Evolutionary conservation across 2,797 vertebrate species (phyloP), one percentile per base, ranked within the genome.

Genomic region (Microctenopoma steveboyesi): DNA sequence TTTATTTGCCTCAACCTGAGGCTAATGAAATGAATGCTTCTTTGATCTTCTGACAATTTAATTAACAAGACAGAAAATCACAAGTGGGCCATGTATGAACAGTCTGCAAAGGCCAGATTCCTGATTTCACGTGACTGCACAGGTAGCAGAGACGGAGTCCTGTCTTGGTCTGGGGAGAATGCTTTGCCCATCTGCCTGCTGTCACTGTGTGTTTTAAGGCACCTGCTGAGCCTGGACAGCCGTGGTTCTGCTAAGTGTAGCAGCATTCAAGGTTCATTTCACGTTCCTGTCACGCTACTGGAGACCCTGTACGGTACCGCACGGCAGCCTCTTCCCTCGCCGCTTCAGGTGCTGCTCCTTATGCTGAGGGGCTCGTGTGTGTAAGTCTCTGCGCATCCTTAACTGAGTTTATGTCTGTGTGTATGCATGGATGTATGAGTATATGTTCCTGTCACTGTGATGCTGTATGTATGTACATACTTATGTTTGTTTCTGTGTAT

Each of bases 191-290:
- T 83, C 78, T 74, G 74, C 76, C 77, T 71, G 65, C 63, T 74
- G 85, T 78, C 77, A 43, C 69, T 79, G 81, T 72, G 75, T 71
- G 76, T 86, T 82, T 85, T 62, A 74, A 84, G 74, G 49, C 64
- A 60, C 79, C 82, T 5, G 72, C 80, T 81, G 83, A 82, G 77
- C 54, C 43, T 39, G 82, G 70, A 76, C 78, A 78, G 72, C 78
- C 64, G 40, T 39, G 74, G 63, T 72, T 85, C 73, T 67, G 76
- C 78, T 79, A 74, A 86, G 81, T 88, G 83, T 75, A 42, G 64
- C 66, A 58, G 73, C 68, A 72, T 89, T 85, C 84, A 85, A 81
- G 85, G 79, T 91, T 89, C 79, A 89, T 90, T 92, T 91, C 88
- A 85, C 64, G 66, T 88, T 78, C 64, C 80, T 73, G 83, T 89